Percentiles rank a stretch among this genome's conserved stretches.
These are phyloP conservation scores for Nyctalus aviator DNA, from an alignment of 2,797 vertebrate species.

Conservation along the genomic window DNA sequence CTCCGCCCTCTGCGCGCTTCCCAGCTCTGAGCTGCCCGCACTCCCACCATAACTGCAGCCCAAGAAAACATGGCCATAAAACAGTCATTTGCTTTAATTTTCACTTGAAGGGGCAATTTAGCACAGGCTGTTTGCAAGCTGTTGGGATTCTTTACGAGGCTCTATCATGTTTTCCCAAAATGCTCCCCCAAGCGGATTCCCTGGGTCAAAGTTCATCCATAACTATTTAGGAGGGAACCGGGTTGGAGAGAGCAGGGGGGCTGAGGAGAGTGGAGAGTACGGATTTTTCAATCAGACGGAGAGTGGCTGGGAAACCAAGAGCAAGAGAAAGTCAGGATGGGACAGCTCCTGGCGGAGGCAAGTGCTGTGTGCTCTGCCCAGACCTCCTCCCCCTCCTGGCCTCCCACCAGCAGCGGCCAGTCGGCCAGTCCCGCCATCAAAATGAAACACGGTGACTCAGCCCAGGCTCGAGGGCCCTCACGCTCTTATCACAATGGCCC, in stretches of 20 bases:
- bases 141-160: constrained; percentile 64
- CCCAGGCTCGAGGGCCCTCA: neutral
- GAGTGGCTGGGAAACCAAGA: constrained; percentile 15
- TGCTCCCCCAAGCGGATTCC: constrained; percentile 55
- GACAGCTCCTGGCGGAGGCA: neutral
- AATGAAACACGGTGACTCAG: neutral
- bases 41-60: constrained; percentile 2
- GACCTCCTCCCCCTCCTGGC: neutral
- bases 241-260: neutral
- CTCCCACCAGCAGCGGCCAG: neutral
- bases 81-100: constrained; percentile 79
- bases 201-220: constrained; percentile 74
- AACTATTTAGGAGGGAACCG: neutral
- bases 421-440: constrained; percentile 7
- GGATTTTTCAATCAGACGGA: constrained; percentile 35
- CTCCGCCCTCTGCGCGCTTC: neutral
- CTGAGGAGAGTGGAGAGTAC: neutral
- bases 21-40: neutral
- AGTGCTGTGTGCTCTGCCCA: neutral
- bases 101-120: constrained; percentile 74
- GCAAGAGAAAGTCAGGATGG: neutral
- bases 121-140: constrained; percentile 79
- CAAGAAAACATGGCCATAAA: constrained; percentile 76
- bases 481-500: neutral
- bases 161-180: constrained; percentile 68